phyloP scores from a whole-genome alignment of 2,888 invertebrate genomes.

The Drosophila nr. perissopoda region DNA sequence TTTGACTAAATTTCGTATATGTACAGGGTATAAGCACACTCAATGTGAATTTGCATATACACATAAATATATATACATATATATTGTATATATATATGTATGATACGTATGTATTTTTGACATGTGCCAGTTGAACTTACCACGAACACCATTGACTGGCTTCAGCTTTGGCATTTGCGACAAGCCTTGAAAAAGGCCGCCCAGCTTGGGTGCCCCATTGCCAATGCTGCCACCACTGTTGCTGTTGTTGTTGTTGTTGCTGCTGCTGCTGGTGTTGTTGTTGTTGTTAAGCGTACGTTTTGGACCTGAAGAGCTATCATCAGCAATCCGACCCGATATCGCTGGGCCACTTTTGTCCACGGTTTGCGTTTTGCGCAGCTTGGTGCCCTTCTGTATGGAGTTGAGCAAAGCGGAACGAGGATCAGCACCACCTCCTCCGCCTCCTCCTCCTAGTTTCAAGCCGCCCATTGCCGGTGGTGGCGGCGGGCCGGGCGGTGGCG shows the following conservation, averaged over 20 bases:
- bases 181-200: slow-evolving; percentile 84
- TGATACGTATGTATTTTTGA: slow-evolving; percentile 1
- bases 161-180: slow-evolving; percentile 85
- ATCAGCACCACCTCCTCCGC: slow-evolving; percentile 84
- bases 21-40: slow-evolving; percentile 12
- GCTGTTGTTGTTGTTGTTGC: slow-evolving; percentile 54
- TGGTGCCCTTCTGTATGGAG: slow-evolving; percentile 93
- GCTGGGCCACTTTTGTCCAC: slow-evolving; percentile 95
- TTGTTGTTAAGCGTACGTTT: slow-evolving; percentile 60
- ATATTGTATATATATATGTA: not conserved
- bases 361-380: slow-evolving; percentile 94
- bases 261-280: slow-evolving; percentile 49
- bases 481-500: slow-evolving; percentile 88
- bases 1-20: not conserved
- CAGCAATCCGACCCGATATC: slow-evolving; percentile 87
- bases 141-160: slow-evolving; percentile 84
- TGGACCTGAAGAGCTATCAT: slow-evolving; percentile 21
- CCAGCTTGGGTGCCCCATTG: slow-evolving; percentile 83
- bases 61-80: not conserved
- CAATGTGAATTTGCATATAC: slow-evolving; percentile 43
- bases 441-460: slow-evolving; percentile 75
- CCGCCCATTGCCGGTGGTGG: slow-evolving; percentile 86
- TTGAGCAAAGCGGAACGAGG: slow-evolving; percentile 90
- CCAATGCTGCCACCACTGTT: slow-evolving; percentile 63
- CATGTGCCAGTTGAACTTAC: slow-evolving; percentile 55